These are phyloP conservation scores for Strix aluco DNA, from an alignment of 2,113 vertebrate genomes.

Conservation along the genomic window DNA sequence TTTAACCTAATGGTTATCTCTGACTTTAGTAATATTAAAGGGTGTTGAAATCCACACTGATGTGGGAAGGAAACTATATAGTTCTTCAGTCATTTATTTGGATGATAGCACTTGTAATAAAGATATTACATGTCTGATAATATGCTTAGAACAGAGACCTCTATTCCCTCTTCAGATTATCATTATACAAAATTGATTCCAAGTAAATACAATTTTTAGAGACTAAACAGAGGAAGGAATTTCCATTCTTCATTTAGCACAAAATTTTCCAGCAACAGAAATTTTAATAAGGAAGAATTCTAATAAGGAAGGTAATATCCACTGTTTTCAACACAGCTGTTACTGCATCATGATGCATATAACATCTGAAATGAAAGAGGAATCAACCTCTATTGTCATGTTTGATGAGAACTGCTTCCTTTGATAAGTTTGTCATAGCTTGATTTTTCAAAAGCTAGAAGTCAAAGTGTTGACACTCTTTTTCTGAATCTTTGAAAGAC, in stretches of 20 bases:
- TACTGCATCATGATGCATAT: neutral
- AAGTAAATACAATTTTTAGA: neutral
- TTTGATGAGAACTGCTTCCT: neutral
- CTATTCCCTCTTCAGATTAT: neutral
- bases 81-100: neutral
- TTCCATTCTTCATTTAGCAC: neutral
- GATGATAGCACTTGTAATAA: neutral
- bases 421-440: neutral
- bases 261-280: neutral
- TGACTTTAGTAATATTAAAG: neutral
- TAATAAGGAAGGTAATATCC: neutral
- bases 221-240: neutral
- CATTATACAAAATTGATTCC: neutral
- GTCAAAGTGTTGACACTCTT: neutral
- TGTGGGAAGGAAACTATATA: neutral
- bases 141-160: neutral
- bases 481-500: neutral
- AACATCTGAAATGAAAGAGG: neutral
- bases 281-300: neutral
- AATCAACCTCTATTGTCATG: neutral
- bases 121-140: neutral
- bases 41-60: neutral
- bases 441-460: neutral
- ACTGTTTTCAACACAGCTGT: neutral
- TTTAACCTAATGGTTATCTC: neutral